Conservation (phyloP, 1,140 invertebrate genomes). For the Choristoneura fumiferana region DNA sequence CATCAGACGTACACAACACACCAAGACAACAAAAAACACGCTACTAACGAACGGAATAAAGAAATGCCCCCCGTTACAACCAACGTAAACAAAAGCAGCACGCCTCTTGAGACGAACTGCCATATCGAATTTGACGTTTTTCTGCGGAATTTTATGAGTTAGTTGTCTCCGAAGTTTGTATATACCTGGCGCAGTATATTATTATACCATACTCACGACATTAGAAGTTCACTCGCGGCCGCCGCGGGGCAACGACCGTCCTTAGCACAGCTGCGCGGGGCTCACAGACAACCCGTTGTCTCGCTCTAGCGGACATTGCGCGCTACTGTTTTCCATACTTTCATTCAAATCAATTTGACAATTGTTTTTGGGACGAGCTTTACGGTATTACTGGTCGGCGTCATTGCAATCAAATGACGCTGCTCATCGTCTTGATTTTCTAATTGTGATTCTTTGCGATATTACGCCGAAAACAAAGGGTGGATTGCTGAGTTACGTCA, state of each 20-base stretch:
- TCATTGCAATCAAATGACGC: not conserved
- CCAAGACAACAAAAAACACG: too few species aligned
- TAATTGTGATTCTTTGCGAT: too few species aligned
- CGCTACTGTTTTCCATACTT: conserved; percentile 48
- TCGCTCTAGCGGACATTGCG: conserved; percentile 50
- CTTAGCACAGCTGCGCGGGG: conserved; percentile 63
- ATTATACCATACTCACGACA: conserved; percentile 43
- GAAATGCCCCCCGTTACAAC: too few species aligned
- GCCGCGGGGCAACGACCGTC: conserved; percentile 72
- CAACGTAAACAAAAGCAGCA: not conserved
- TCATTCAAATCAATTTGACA: conserved; percentile 54
- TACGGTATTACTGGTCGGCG: conserved; percentile 14
- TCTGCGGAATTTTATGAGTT: conserved; percentile 10
- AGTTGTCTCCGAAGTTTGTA: conserved; percentile 8
- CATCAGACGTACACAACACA: too few species aligned
- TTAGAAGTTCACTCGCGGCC: conserved; percentile 73
- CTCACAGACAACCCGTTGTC: conserved; percentile 49
- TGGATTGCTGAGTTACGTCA: too few species aligned
- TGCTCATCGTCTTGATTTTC: too few species aligned
- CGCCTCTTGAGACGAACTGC: not conserved
- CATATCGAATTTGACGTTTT: conserved; percentile 3
- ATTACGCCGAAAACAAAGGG: too few species aligned
- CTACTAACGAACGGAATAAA: too few species aligned
- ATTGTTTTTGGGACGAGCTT: conserved; percentile 28
- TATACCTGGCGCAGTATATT: conserved; percentile 17